phyloP scores from a whole-genome alignment of 2,888 invertebrate genomes.

The Endotricha flammealis region DNA sequence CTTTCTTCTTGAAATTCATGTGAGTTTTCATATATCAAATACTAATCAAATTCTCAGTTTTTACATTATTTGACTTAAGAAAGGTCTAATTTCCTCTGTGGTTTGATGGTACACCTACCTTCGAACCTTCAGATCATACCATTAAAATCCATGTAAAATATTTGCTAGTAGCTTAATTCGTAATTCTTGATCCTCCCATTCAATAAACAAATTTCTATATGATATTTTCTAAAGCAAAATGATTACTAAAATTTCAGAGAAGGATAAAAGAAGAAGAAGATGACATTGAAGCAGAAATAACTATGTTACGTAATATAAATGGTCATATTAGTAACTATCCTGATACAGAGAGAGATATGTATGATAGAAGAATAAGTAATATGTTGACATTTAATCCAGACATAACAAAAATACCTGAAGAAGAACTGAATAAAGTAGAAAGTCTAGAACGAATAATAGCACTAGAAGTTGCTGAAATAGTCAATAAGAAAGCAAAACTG shows the following conservation, averaged over 20 bases:
- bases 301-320: slow-evolving; percentile 42
- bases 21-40: slow-evolving; percentile 46
- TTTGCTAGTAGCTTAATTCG: too few relatives aligned
- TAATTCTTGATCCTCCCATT: too few relatives aligned
- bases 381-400: slow-evolving; percentile 61
- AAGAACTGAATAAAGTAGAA: slow-evolving; percentile 35
- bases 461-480: slow-evolving; percentile 52
- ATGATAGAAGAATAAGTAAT: slow-evolving; percentile 56
- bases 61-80: too few relatives aligned
- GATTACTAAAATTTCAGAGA: slow-evolving; percentile 39
- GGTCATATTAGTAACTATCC: slow-evolving; percentile 37
- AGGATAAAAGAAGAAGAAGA: slow-evolving; percentile 54
- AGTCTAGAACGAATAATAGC: slow-evolving; percentile 47
- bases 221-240: too few relatives aligned
- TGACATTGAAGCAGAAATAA: slow-evolving; percentile 38
- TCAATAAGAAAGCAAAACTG: slow-evolving; percentile 41
- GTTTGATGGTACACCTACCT: too few relatives aligned
- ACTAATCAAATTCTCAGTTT: too few relatives aligned
- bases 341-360: slow-evolving; percentile 36
- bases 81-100: too few relatives aligned
- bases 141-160: too few relatives aligned
- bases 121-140: too few relatives aligned
- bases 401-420: slow-evolving; percentile 41
- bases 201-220: too few relatives aligned
- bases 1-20: slow-evolving; percentile 80